phyloP scores from a whole-genome alignment of 1,140 invertebrate genomes.

The Carcinoscorpius rotundicauda region DNA sequence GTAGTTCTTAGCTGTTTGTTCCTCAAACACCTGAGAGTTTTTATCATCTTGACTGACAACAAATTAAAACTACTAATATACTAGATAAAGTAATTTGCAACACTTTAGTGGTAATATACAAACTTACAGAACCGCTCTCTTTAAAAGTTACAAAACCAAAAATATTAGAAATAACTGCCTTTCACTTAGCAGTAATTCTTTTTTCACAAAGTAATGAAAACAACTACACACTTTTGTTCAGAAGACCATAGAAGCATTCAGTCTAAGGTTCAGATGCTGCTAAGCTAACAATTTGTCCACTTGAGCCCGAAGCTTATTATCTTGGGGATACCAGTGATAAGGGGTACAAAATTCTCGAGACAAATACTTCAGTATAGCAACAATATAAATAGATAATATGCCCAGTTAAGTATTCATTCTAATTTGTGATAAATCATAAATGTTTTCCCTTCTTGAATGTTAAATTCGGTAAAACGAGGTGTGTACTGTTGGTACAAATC shows the following conservation, averaged over 20 bases:
- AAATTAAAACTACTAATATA: too few species aligned
- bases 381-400: slow-evolving; percentile 39
- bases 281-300: slow-evolving; percentile 78
- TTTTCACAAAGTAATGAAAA: slow-evolving; percentile 2
- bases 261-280: slow-evolving; percentile 63
- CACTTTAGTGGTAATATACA: too few species aligned
- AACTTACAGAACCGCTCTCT: background rate
- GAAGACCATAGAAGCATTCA: slow-evolving; percentile 54
- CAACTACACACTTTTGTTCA: slow-evolving; percentile 41
- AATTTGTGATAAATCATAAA: too few species aligned
- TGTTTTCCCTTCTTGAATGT: too few species aligned
- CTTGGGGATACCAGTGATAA: slow-evolving; percentile 58
- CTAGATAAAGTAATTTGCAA: too few species aligned
- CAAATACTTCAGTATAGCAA: slow-evolving; percentile 56
- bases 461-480: too few species aligned
- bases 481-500: too few species aligned
- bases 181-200: background rate
- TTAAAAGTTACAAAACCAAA: background rate
- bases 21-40: too few species aligned
- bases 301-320: slow-evolving; percentile 49
- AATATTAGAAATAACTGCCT: background rate
- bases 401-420: too few species aligned
- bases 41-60: too few species aligned
- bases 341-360: slow-evolving; percentile 40
- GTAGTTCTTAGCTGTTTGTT: too few species aligned